These are phyloP conservation scores for Marcusenius ussheri DNA, from an alignment of 2,113 vertebrate genomes.

Conservation along the genomic window DNA sequence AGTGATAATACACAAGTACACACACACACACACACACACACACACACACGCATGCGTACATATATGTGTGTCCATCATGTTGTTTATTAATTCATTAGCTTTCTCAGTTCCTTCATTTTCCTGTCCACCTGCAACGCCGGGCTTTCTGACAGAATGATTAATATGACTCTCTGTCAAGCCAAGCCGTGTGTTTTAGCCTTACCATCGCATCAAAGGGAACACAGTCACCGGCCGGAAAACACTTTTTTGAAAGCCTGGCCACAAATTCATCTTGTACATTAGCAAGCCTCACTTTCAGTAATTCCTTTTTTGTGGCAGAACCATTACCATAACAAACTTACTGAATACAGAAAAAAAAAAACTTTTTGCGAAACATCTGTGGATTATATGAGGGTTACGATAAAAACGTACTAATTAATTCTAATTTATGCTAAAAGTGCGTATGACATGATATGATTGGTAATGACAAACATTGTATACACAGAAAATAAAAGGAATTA, in stretches of 20 bases:
- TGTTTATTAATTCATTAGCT: slow-evolving; percentile 46
- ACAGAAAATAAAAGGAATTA: not conserved
- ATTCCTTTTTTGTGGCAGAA: slow-evolving; percentile 16
- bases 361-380: not conserved
- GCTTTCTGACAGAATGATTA: slow-evolving; percentile 54
- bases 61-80: slow-evolving; percentile 28
- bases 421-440: not conserved
- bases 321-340: slow-evolving; percentile 16
- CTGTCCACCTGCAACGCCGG: slow-evolving; percentile 37
- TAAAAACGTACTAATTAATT: not conserved
- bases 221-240: slow-evolving; percentile 42
- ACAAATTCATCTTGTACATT: slow-evolving; percentile 22
- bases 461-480: not conserved
- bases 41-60: not conserved
- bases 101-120: slow-evolving; percentile 26
- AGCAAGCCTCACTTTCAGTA: slow-evolving; percentile 27
- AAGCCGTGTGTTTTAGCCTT: slow-evolving; percentile 29
- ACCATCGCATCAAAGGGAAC: slow-evolving; percentile 54
- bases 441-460: not conserved
- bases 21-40: not conserved
- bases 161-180: slow-evolving; percentile 42
- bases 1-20: not conserved
- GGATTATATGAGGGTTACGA: not conserved
- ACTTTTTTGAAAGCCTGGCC: slow-evolving; percentile 37
- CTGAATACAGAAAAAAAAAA: not conserved